phyloP scores from a whole-genome alignment of 2,888 invertebrate species.

The Mylabris sibirica region DNA sequence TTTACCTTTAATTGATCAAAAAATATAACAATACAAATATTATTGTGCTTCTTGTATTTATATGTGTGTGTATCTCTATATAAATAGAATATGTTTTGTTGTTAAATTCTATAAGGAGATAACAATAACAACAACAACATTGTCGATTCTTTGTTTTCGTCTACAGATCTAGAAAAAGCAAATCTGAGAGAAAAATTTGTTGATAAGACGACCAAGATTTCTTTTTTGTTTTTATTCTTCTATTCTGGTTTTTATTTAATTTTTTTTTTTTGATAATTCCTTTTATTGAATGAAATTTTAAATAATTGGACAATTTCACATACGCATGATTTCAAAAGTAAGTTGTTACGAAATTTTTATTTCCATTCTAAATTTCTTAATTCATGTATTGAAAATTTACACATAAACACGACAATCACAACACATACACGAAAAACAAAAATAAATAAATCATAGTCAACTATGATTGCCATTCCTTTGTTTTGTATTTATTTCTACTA shows the following conservation, averaged over 20 bases:
- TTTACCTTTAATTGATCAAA: background rate
- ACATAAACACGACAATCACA: background rate
- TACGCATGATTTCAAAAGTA: slow-evolving; percentile 53
- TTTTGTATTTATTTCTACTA: slow-evolving; percentile 20
- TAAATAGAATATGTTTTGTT: background rate
- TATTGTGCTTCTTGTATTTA: background rate
- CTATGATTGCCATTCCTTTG: slow-evolving; percentile 32
- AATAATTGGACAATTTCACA: slow-evolving; percentile 34
- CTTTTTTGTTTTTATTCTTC: background rate
- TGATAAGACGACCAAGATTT: background rate
- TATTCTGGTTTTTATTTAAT: too few species aligned
- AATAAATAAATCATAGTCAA: slow-evolving; percentile 12
- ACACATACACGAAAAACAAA: background rate
- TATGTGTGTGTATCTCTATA: background rate
- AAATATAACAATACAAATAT: background rate
- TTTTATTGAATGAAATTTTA: slow-evolving; percentile 7
- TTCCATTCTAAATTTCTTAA: background rate
- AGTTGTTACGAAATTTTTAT: slow-evolving; percentile 34
- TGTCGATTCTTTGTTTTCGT: too few species aligned
- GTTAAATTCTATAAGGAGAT: background rate
- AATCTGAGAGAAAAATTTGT: slow-evolving; percentile 12
- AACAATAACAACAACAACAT: slow-evolving; percentile 12
- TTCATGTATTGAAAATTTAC: too few species aligned
- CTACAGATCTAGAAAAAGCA: slow-evolving; percentile 1
- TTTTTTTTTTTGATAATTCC: background rate